Evolutionary conservation across 2,888 invertebrate species (phyloP), one percentile per base, ranked within the genome.

Genomic region (Stenodera caucasica): DNA sequence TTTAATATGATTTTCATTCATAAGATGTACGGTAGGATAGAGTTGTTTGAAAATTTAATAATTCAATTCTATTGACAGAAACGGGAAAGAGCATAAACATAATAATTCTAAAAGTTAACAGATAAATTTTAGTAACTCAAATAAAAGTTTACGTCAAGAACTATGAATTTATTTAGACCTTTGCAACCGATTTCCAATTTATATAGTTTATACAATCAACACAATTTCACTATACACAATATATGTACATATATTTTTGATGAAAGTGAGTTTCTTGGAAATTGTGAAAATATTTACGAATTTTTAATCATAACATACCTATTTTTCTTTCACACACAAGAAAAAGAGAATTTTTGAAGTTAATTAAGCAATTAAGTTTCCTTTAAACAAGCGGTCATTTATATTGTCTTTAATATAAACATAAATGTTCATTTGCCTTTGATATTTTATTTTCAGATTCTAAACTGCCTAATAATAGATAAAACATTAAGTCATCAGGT

Each of bases 271-370:
- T 51, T 64, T 64, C 61, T 30, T 15, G 12, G 60, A 64, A 53
- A 40, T 49, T 11, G 51, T 40, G 33, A 54, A 61, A 63, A 64
- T 61, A 64, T 64, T 64, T 61, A 61, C 57, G 23, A 50, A 12
- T 58, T 45, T 54, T 49, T n/a, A 58, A 55, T 53, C 60, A 64
- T 58, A 64, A 64, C 64, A 64, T n/a, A n/a, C n/a, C n/a, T n/a
- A n/a, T n/a, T n/a, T n/a, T 61, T 58, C 56, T 61, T 61, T 58
- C 57, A 3, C 5, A 8, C 8, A 15, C 6, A 18, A 35, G n/a
- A 35, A 35, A 40, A 50, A 51, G 26, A 26, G 26, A 26, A 26
- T 40, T 63, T 62, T 60, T 54, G 51, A 51, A 58, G 58, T 59
- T 61, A 64, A 64, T 61, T 55, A 32, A 14, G 21, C 58, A 64